These are phyloP conservation scores for Ageneiosus marmoratus DNA, from an alignment of 2,113 vertebrate genomes.

Conservation along the genomic window DNA sequence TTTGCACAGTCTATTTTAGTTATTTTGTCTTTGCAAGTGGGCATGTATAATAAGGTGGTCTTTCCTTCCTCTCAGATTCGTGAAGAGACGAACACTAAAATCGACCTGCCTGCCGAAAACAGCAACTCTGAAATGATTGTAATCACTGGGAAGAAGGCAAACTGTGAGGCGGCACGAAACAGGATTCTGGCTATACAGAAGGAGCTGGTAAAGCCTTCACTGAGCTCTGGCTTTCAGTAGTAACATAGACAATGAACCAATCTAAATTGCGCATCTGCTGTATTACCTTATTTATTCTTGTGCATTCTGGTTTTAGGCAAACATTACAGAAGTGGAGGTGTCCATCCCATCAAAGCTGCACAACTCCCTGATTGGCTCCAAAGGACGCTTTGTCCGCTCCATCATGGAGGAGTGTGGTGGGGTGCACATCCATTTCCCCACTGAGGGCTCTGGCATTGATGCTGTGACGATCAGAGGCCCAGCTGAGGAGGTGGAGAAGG, in stretches of 20 bases:
- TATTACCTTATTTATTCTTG: background rate
- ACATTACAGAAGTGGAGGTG: conserved; percentile 92
- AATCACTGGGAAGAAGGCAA: conserved; percentile 95
- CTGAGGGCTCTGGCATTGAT: conserved; percentile 94
- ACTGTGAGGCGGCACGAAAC: conserved; percentile 89
- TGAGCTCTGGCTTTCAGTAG: too few relatives aligned
- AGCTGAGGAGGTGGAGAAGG: conserved; percentile 92
- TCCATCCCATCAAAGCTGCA: conserved; percentile 95
- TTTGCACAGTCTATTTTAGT: background rate
- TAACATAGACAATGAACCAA: background rate
- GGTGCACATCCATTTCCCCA: conserved; percentile 97
- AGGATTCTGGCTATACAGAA: conserved; percentile 96
- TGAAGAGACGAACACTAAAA: conserved; percentile 98
- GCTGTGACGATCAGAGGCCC: conserved; percentile 95
- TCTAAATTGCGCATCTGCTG: too few relatives aligned
- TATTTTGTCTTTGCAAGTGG: background rate
- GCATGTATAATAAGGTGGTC: too few relatives aligned
- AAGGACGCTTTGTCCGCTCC: conserved; percentile 94
- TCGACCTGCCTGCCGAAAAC: conserved; percentile 97
- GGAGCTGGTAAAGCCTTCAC: conserved; percentile 80
- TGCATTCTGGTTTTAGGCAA: conserved; percentile 77
- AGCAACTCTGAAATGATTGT: conserved; percentile 98
- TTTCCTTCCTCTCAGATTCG: conserved; percentile 79
- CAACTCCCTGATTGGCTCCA: conserved; percentile 95
- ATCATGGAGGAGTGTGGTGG: conserved; percentile 99